A percentile compares a stretch with the other conserved stretches of the same genome.
Conservation (phyloP, 35 echinoderm and acorn worm genomes). For the Diadema setosum region DNA sequence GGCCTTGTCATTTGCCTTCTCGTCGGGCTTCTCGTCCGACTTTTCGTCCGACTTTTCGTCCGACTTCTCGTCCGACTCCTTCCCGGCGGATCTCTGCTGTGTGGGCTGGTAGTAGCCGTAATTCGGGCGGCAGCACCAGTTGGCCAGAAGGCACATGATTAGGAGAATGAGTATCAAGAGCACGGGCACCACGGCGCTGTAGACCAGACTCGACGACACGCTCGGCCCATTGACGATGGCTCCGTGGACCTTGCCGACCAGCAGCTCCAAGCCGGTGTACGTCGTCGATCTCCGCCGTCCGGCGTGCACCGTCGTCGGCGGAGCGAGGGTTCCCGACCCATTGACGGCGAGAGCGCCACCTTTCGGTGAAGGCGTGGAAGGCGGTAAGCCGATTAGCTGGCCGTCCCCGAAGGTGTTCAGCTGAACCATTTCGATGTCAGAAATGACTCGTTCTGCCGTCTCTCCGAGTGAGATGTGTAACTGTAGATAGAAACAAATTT, state of each 20-base stretch:
- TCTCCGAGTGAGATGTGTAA: constrained; percentile 61
- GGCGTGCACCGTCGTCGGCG: neutral
- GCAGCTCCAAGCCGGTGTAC: constrained; percentile 30
- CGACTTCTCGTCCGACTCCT: neutral
- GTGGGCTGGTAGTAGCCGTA: neutral
- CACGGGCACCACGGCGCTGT: constrained; percentile 32
- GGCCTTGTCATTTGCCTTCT: neutral
- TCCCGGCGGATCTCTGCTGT: neutral
- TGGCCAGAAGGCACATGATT: constrained; percentile 74
- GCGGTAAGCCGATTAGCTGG: neutral
- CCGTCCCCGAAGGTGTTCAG: constrained; percentile 11
- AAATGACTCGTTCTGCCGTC: constrained; percentile 42
- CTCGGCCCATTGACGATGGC: constrained; percentile 73
- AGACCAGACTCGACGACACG: constrained; percentile 38
- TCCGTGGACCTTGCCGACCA: constrained; percentile 24
- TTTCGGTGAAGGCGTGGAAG: neutral
- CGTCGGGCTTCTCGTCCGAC: neutral
- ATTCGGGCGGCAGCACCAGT: constrained; percentile 39
- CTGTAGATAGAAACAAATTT: constrained; percentile 32
- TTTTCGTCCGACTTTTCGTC: neutral
- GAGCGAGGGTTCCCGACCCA: neutral
- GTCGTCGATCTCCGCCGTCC: neutral
- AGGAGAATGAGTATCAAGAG: constrained; percentile 17
- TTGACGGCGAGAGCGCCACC: neutral
- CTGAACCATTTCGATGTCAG: constrained; percentile 62